phyloP scores from a whole-genome alignment of 2,797 vertebrate genomes.

The Fringilla coelebs region DNA sequence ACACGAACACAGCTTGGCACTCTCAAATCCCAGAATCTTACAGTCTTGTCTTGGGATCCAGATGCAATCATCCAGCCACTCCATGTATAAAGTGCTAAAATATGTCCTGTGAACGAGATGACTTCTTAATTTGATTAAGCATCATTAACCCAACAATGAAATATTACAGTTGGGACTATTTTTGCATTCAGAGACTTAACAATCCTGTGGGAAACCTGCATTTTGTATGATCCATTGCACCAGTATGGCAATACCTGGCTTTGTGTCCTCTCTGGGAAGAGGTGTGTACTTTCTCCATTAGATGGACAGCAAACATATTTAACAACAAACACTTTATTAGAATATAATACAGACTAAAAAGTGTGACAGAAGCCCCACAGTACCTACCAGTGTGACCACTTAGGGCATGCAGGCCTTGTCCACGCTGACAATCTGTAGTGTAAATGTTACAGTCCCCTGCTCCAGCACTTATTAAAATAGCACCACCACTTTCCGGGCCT shows the following conservation, averaged over 20 bases:
- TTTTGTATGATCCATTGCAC: background rate
- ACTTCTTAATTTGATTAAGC: background rate
- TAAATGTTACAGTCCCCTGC: constrained; percentile 98
- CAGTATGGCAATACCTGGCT: background rate
- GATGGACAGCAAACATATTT: background rate
- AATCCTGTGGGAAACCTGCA: background rate
- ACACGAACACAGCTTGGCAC: constrained; percentile 97
- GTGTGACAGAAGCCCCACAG: background rate
- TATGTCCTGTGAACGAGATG: constrained; percentile 83
- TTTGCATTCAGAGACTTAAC: background rate
- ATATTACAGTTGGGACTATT: background rate
- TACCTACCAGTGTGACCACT: constrained; percentile 94
- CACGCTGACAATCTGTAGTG: constrained; percentile 96
- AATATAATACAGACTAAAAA: background rate
- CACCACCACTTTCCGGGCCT: constrained; percentile 93
- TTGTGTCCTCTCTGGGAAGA: background rate
- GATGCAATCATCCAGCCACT: constrained; percentile 98
- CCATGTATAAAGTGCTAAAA: constrained; percentile 96
- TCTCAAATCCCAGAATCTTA: constrained; percentile 96
- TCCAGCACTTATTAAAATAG: constrained; percentile 95
- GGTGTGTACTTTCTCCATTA: background rate
- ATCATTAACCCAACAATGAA: background rate
- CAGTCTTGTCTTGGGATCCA: constrained; percentile 96
- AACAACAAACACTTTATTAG: background rate
- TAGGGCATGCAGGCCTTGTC: constrained; percentile 95